phyloP scores from a whole-genome alignment of 2,113 vertebrate genomes.

The Helogale parvula region DNA sequence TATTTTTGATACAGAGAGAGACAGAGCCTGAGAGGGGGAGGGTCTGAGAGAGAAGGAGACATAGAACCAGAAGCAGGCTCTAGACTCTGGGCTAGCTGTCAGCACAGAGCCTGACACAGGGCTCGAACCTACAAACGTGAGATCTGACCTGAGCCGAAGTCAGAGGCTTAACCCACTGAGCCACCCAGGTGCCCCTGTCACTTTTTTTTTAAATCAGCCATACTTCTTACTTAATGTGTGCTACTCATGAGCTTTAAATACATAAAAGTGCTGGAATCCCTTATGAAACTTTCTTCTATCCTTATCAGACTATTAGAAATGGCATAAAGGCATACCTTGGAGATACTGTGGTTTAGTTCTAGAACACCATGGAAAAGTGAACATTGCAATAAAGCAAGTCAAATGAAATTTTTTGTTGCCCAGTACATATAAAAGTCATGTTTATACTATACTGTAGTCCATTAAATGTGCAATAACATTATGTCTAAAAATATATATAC shows the following conservation, averaged over 20 bases:
- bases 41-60: too few species aligned
- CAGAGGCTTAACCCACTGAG: too few species aligned
- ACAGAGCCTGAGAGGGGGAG: too few species aligned
- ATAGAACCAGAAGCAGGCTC: too few species aligned
- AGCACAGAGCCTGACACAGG: too few species aligned
- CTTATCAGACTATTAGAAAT: not conserved
- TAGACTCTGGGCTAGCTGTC: too few species aligned
- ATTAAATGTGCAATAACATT: not conserved
- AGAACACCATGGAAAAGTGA: not conserved
- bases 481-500: not conserved
- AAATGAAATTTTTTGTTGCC: not conserved
- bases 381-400: not conserved
- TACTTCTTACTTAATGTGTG: not conserved
- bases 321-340: not conserved
- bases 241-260: not conserved
- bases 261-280: not conserved
- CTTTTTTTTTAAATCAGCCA: not conserved
- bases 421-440: not conserved
- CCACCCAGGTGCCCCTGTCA: too few species aligned
- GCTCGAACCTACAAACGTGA: too few species aligned
- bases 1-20: too few species aligned
- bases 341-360: not conserved
- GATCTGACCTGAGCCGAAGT: too few species aligned
- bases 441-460: not conserved
- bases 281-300: not conserved